These are phyloP conservation scores for Clamator glandarius DNA, from an alignment of 2,797 vertebrate genomes.

Conservation along the genomic window DNA sequence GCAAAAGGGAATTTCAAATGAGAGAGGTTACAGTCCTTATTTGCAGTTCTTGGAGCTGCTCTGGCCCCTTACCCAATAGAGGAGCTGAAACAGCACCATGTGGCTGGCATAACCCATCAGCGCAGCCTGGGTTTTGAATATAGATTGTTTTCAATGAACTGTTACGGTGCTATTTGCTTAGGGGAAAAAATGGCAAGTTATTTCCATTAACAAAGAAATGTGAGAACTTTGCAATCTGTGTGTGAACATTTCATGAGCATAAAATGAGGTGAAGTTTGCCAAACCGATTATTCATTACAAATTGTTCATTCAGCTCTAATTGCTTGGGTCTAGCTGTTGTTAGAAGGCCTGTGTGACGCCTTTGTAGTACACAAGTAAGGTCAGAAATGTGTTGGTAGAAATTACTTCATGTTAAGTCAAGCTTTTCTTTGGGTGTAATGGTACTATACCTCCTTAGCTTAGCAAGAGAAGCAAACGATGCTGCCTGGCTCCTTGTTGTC, in stretches of 20 bases:
- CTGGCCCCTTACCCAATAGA: accelerated
- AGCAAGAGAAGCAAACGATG: not conserved
- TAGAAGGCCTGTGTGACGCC: not conserved
- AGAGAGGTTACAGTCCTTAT: not conserved
- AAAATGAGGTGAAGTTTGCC: constrained; percentile 2
- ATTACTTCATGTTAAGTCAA: constrained; percentile 1
- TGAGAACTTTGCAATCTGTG: not conserved
- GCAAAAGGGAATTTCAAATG: not conserved
- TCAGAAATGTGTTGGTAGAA: constrained; percentile 7
- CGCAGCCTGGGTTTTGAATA: not conserved
- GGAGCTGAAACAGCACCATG: not conserved
- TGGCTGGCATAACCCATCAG: not conserved
- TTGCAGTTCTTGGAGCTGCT: not conserved
- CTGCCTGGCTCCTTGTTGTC: not conserved
- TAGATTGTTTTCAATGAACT: not conserved
- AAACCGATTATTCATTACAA: constrained; percentile 3
- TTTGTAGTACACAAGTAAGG: not conserved
- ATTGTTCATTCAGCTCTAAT: constrained; percentile 56
- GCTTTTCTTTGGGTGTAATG: not conserved
- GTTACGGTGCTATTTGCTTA: not conserved
- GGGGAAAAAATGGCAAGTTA: not conserved
- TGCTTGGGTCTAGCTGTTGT: not conserved
- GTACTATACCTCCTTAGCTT: not conserved
- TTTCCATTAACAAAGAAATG: not conserved
- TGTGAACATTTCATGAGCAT: not conserved